A percentile compares a stretch with the other conserved stretches of the same genome.
phyloP scores from a whole-genome alignment of 2,888 invertebrate genomes.

The Neoaliturus tenellus region DNA sequence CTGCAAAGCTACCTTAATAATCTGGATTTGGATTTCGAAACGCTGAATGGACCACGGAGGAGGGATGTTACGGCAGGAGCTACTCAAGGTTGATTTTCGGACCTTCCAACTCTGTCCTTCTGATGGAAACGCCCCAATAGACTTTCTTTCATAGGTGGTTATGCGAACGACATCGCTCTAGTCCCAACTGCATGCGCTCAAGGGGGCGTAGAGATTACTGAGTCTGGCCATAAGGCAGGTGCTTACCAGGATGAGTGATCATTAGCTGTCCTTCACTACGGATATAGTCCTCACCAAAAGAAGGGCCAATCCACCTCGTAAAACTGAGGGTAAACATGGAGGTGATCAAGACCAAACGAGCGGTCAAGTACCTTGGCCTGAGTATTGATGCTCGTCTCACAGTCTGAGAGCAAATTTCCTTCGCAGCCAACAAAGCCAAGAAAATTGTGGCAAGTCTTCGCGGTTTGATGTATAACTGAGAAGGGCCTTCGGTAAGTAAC shows the following conservation, averaged over 20 bases:
- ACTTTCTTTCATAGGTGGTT: conserved; percentile 59
- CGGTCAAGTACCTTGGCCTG: conserved; percentile 53
- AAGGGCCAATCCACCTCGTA: conserved; percentile 54
- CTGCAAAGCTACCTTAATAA: too few relatives aligned
- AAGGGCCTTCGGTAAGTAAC: conserved; percentile 57
- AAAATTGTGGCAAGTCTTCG: conserved; percentile 54
- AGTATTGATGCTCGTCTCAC: conserved; percentile 60
- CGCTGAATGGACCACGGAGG: conserved; percentile 49
- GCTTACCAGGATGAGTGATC: too few relatives aligned
- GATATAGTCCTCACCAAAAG: conserved; percentile 59
- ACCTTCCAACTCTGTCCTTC: too few relatives aligned
- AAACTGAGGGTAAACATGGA: conserved; percentile 56
- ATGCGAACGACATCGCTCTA: conserved; percentile 61
- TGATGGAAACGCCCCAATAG: conserved; percentile 59
- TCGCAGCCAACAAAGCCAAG: conserved; percentile 59
- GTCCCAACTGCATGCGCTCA: conserved; percentile 58
- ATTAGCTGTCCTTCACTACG: conserved; percentile 59
- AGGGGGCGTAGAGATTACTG: conserved; percentile 18
- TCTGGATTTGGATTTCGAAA: too few relatives aligned
- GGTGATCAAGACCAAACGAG: conserved; percentile 21
- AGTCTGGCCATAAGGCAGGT: too few relatives aligned
- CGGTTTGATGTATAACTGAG: conserved; percentile 65
- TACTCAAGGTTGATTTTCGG: conserved; percentile 61
- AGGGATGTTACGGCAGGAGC: conserved; percentile 60
- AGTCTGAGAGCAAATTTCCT: conserved; percentile 61